Percentiles rank a stretch among this genome's conserved stretches.
Evolutionary conservation across 1,140 invertebrate species (phyloP).

Genomic region (Kradibia gibbosae): DNA sequence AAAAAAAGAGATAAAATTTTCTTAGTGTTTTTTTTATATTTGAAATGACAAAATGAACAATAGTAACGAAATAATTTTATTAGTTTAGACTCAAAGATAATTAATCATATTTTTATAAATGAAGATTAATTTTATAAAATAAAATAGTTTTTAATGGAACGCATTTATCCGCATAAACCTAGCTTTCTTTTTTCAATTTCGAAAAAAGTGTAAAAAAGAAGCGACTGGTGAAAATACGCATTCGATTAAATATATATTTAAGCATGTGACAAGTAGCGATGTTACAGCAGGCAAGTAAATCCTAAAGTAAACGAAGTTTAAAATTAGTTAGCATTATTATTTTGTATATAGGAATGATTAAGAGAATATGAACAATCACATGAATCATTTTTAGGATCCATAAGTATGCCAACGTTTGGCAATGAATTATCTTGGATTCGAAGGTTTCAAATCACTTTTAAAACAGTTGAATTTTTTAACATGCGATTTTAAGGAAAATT

Average conservation of each 20-base stretch:
- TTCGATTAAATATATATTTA: slow-evolving; percentile 17
- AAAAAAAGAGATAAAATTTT: no score
- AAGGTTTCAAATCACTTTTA: neutral
- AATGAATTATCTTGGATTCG: slow-evolving; percentile 14
- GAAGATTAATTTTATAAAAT: no score
- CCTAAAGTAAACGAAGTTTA: slow-evolving; percentile 29
- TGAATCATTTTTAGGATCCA: slow-evolving; percentile 8
- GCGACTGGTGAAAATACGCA: slow-evolving; percentile 28
- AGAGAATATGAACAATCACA: slow-evolving; percentile 24
- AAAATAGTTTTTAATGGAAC: no score
- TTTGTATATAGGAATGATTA: slow-evolving; percentile 47
- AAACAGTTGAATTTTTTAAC: neutral
- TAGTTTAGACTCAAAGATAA: no score
- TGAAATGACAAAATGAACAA: no score
- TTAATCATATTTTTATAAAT: no score
- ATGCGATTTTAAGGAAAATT: neutral
- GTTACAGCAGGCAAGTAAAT: slow-evolving; percentile 44
- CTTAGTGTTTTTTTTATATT: no score
- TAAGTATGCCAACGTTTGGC: slow-evolving; percentile 1
- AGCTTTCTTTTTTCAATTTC: slow-evolving; percentile 11
- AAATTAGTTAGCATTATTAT: slow-evolving; percentile 37
- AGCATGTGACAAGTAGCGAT: slow-evolving; percentile 35
- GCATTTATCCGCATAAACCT: no score
- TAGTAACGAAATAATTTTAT: no score
- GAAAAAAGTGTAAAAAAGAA: slow-evolving; percentile 13